phyloP scores from a whole-genome alignment of 2,888 invertebrate genomes.

The Chalcis sispes region DNA sequence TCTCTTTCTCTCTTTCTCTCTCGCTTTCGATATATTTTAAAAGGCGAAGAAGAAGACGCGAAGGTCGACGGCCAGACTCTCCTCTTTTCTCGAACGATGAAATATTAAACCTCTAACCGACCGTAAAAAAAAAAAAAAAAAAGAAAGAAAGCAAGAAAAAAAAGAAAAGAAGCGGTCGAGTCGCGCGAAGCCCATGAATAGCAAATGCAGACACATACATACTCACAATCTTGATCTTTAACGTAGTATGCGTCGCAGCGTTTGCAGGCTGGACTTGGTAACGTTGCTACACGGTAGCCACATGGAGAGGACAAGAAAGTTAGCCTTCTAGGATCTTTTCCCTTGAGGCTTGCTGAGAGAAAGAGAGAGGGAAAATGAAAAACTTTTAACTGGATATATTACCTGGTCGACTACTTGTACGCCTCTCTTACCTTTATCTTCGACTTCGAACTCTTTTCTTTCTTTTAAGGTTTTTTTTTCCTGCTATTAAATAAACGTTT shows the following conservation, averaged over 20 bases:
- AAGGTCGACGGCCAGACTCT: background rate
- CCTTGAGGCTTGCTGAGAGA: background rate
- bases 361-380: constrained; percentile 61
- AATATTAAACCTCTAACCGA: too few relatives aligned
- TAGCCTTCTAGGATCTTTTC: constrained; percentile 24
- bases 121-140: too few relatives aligned
- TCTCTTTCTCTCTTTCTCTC: background rate
- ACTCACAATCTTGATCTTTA: constrained; percentile 61
- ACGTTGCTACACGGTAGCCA: constrained; percentile 46
- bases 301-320: constrained; percentile 17
- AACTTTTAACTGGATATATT: constrained; percentile 75
- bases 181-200: constrained; percentile 70
- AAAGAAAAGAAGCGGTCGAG: constrained; percentile 64
- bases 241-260: constrained; percentile 55
- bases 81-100: constrained; percentile 57
- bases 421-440: background rate
- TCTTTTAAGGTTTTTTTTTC: background rate
- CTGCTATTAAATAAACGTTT: background rate
- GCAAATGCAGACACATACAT: constrained; percentile 71
- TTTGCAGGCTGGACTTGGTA: constrained; percentile 56
- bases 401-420: constrained; percentile 65
- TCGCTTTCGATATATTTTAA: too few relatives aligned
- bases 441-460: background rate
- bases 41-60: too few relatives aligned
- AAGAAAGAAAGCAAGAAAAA: too few relatives aligned